These are phyloP conservation scores for Nycteola revayana DNA, from an alignment of 2,888 invertebrate species.

Conservation along the genomic window DNA sequence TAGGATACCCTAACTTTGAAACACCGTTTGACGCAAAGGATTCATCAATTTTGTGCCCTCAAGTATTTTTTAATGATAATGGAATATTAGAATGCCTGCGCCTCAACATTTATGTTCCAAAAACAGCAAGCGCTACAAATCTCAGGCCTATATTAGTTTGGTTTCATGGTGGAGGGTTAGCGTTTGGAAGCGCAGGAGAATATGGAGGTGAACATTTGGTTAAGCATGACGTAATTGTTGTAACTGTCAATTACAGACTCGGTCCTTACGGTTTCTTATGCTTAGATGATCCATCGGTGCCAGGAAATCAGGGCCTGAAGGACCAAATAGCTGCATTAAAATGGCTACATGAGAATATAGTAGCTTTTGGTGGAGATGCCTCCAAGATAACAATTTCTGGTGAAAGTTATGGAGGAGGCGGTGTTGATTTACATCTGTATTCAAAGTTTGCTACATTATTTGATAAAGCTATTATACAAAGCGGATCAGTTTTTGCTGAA, in stretches of 20 bases:
- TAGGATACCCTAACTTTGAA: conserved; percentile 36
- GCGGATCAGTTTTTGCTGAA: conserved; percentile 44
- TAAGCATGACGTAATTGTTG: conserved; percentile 44
- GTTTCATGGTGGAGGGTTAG: conserved; percentile 63
- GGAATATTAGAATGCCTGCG: conserved; percentile 44
- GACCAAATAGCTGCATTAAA: conserved; percentile 54
- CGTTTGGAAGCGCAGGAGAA: conserved; percentile 47
- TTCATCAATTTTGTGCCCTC: conserved; percentile 43
- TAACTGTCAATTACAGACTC: conserved; percentile 52
- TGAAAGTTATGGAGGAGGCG: conserved; percentile 57
- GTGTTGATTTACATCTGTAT: conserved; percentile 52
- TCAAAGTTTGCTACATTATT: conserved; percentile 45
- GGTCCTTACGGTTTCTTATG: conserved; percentile 66
- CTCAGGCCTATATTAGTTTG: conserved; percentile 55
- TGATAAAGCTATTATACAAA: conserved; percentile 51
- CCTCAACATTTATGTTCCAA: conserved; percentile 45
- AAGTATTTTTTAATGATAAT: conserved; percentile 30
- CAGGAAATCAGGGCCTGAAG: conserved; percentile 57
- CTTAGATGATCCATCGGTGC: conserved; percentile 42
- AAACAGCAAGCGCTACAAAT: conserved; percentile 21
- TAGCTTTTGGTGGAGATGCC: conserved; percentile 53
- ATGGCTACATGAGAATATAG: conserved; percentile 57
- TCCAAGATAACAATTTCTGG: conserved; percentile 54
- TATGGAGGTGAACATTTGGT: conserved; percentile 49
- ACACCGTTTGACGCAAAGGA: conserved; percentile 45